Evolutionary conservation across 1,140 invertebrate species (phyloP), one percentile per base, ranked within the genome.

Genomic region (Orussus abietinus): DNA sequence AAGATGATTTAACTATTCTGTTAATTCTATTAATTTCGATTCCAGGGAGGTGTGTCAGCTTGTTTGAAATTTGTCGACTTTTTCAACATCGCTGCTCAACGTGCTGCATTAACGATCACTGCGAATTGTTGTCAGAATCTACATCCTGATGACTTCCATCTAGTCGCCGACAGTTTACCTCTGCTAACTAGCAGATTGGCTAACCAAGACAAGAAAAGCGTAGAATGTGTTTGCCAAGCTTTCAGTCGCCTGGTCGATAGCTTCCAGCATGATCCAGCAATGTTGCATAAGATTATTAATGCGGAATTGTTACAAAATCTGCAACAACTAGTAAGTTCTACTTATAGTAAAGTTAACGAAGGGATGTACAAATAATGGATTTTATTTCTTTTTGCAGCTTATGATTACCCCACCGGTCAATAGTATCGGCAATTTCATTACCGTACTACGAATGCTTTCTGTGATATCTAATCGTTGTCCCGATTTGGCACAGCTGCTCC

Each of bases 101-200:
- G 94, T 12, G 90, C 93, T 29, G 94, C 96, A 1, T 76, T 98
- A 11, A 89, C 91, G 3, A 91, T 98, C 36, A 95, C 94, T 0
- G 93, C 96, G 21, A 97, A 98, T 66, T 97, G 94, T 75, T 97
- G 93, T 66, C 86, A 95, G 63, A 96, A 94, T 75, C 77, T 98
- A 49, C 88, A 88, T 31, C 75, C 83, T 5, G 94, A 97, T 57
- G 95, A 98, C 69, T 96, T 97, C 69, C 85, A 91, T 55, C 86
- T 92, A 47, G 88, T 98, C 7, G 78, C 84, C 31, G 91, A 95
- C 30, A 95, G 91, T 31, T 72, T 98, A 30, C 80, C 89, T 3
- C 73, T 96, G 31, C 73, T 98, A 5, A 92, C 92, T 17, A 85
- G 82, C 34, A 79, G 92, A 63, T 74, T 98, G 1, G 88, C 88